Base-by-base conservation (phyloP, 2,797 vertebrate species). In the Acanthopagrus latus region DNA sequence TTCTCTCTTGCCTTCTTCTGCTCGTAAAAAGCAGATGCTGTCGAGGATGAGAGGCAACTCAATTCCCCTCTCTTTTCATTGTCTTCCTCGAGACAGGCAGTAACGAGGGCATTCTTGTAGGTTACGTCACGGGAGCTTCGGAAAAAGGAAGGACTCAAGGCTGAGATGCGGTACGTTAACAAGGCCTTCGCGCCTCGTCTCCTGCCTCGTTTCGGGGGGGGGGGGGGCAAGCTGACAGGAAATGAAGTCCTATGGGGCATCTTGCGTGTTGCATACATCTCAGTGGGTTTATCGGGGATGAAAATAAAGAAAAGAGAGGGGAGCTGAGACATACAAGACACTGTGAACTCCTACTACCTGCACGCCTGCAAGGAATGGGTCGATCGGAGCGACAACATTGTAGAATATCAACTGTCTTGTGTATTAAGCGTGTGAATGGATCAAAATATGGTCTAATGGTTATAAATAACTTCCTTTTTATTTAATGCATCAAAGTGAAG, bases 161-260 rank as follows among this genome's bases (percentile, higher is more conserved):
- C 70, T 75, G 58, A 52, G 41, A 57, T 73, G 64, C n/a, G 23
- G 76, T 17, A 14, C 71, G 75, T 75, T 78, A 85, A 89, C 84
- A 83, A 86, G 82, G 76, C 21, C 83, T 68, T 70, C 21, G 8
- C 54, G 12, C 56, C 68, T 64, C n/a, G 47, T 77, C 84, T 77
- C 46, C 52, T 52, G 63, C 74, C 78, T 84, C 27, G 21, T 85
- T 80, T 87, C 60, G 64, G 79, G 86, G 66, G 27, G 29, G 38
- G 27, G 27, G 27, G 38, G n/a, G n/a, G n/a, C n/a, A n/a, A 56
- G 51, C 63, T 70, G 71, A 72, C 78, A 90, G 84, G 80, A 90
- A 83, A 64, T 59, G 25, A 67, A 69, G 72, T 68, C 84, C 85
- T 86, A 54, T 68, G 54, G 81, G 84, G 81, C 81, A 71, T 87